Conservation (phyloP, 2,888 invertebrate species). For the Digitonthophagus gazella region DNA sequence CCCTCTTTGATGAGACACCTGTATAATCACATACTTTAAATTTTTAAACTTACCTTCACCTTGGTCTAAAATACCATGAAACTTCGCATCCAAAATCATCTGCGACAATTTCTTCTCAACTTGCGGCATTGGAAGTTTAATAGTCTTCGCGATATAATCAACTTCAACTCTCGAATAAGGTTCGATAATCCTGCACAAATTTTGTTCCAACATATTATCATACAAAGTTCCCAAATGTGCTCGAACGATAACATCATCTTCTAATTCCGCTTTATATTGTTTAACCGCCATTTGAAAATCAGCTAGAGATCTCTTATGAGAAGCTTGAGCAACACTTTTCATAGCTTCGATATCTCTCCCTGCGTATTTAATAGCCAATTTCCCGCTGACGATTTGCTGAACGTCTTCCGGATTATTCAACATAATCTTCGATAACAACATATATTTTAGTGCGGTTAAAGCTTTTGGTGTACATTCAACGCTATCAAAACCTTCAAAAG, state of each 20-base stretch:
- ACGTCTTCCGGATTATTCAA: conserved; percentile 95
- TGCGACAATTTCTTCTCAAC: conserved; percentile 99
- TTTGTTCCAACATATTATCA: conserved; percentile 98
- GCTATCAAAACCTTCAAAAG: conserved; percentile 97
- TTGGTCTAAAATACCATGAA: conserved; percentile 96
- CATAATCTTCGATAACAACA: conserved; percentile 99
- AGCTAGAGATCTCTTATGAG: conserved; percentile 93
- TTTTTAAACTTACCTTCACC: conserved; percentile 66
- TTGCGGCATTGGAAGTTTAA: conserved; percentile 83
- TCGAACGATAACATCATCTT: conserved; percentile 94
- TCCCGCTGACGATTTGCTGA: conserved; percentile 90
- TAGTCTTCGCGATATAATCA: conserved; percentile 86
- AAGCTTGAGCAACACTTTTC: conserved; percentile 94
- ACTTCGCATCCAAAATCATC: conserved; percentile 99
- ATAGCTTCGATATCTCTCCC: conserved; percentile 97
- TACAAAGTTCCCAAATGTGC: conserved; percentile 96
- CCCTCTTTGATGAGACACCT: too few relatives aligned
- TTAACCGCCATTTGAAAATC: conserved; percentile 92
- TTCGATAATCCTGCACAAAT: conserved; percentile 96
- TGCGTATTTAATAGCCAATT: conserved; percentile 94
- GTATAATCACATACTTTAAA: not conserved
- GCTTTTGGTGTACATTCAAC: conserved; percentile 89
- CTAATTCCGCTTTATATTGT: conserved; percentile 83
- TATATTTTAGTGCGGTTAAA: conserved; percentile 95
- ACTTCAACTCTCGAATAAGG: conserved; percentile 97